These are phyloP conservation scores for Lasiurus cinereus DNA, from an alignment of 2,113 vertebrate species.

Conservation along the genomic window DNA sequence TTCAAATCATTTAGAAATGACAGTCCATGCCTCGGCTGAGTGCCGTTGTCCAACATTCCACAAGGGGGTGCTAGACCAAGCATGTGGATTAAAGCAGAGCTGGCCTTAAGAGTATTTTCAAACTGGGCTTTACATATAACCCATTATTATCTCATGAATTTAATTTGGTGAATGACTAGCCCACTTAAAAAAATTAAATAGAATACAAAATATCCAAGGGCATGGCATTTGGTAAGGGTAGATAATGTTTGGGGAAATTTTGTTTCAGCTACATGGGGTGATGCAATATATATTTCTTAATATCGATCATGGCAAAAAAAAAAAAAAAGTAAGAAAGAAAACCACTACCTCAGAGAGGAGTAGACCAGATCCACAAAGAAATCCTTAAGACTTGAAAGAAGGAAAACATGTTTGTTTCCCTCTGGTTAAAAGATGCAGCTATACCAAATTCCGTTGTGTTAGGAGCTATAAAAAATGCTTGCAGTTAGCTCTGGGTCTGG, in stretches of 20 bases:
- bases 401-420: neutral
- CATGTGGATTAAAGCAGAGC: neutral
- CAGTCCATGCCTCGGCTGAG: neutral
- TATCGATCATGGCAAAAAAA: neutral
- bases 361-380: neutral
- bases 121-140: neutral
- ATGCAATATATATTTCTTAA: neutral
- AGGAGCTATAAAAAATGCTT: neutral
- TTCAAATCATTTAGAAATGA: neutral
- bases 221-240: neutral
- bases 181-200: neutral
- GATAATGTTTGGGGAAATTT: neutral
- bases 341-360: neutral
- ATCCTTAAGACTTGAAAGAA: neutral
- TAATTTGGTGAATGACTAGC: neutral
- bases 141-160: neutral
- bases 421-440: neutral
- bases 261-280: neutral
- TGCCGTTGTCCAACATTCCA: conserved; percentile 13
- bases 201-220: neutral
- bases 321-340: neutral
- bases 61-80: conserved; percentile 52
- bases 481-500: neutral
- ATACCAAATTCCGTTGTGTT: neutral
- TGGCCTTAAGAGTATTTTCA: neutral